A percentile compares a stretch with the other conserved stretches of the same genome.
Evolutionary conservation across 2,888 invertebrate genomes (phyloP).

Genomic region (Tetropium fuscum): DNA sequence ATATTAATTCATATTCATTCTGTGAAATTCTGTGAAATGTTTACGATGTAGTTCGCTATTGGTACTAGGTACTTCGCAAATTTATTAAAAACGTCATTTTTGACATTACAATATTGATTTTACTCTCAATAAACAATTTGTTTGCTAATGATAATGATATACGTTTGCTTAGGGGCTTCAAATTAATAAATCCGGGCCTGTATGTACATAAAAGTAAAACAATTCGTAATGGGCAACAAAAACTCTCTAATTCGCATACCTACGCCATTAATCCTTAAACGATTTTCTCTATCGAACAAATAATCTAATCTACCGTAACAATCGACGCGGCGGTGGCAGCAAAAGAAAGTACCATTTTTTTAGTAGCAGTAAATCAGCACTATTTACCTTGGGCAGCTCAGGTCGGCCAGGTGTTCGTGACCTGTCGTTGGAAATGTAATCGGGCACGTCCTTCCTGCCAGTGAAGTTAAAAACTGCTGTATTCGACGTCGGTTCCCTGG

Average conservation of each 20-base stretch:
- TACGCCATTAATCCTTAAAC: not conserved
- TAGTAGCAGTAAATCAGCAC: no score
- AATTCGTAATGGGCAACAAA: no score
- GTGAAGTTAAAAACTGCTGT: constrained; percentile 84
- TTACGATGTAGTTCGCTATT: no score
- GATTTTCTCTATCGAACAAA: not conserved
- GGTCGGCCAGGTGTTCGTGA: constrained; percentile 75
- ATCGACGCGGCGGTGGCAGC: not conserved
- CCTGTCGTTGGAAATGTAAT: constrained; percentile 92
- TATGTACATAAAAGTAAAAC: not conserved
- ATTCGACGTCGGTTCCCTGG: constrained; percentile 39
- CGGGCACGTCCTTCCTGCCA: constrained; percentile 86
- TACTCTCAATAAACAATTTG: not conserved
- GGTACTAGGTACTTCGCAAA: no score
- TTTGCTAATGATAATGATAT: not conserved
- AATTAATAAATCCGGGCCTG: not conserved
- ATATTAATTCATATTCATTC: no score
- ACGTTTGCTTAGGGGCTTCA: not conserved
- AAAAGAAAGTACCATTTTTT: constrained; percentile 17
- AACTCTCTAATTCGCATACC: not conserved
- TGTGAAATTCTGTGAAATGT: no score
- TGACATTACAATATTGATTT: no score
- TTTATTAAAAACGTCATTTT: no score
- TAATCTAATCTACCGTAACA: not conserved
- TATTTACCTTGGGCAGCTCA: constrained; percentile 79